phyloP scores from a whole-genome alignment of 1,140 invertebrate species.

The Drosophila ohnishii region DNA sequence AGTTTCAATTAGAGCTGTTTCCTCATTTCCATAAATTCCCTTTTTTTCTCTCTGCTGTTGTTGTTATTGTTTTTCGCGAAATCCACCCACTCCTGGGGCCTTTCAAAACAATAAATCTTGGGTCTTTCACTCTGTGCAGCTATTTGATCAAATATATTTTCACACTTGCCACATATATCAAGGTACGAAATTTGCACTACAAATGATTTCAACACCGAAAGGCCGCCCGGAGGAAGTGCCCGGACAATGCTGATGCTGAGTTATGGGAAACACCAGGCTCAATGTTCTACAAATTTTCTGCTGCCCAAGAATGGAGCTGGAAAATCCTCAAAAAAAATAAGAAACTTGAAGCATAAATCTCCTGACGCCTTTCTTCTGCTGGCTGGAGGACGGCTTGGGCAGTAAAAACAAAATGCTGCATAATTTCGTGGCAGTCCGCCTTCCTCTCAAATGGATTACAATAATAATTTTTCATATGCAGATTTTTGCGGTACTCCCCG shows the following conservation, averaged over 20 bases:
- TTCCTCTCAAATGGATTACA: conserved; percentile 77
- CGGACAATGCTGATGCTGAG: conserved; percentile 69
- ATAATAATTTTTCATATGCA: conserved; percentile 82
- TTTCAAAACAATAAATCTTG: conserved; percentile 69
- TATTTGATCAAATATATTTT: conserved; percentile 81
- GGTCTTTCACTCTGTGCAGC: conserved; percentile 49
- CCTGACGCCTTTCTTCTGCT: conserved; percentile 75
- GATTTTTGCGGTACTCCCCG: conserved; percentile 59
- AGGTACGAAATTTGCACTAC: conserved; percentile 80
- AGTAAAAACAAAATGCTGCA: conserved; percentile 77
- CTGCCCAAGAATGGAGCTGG: conserved; percentile 57
- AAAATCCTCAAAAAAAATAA: conserved; percentile 62
- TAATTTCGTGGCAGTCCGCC: conserved; percentile 68
- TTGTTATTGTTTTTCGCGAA: conserved; percentile 2
- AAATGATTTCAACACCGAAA: conserved; percentile 81
- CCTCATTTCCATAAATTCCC: conserved; percentile 43
- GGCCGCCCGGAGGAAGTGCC: conserved; percentile 58
- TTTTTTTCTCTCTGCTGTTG: background rate
- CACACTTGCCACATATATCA: conserved; percentile 82
- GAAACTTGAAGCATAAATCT: conserved; percentile 72
- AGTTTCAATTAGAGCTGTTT: conserved; percentile 43
- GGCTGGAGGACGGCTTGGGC: conserved; percentile 45
- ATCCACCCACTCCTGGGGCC: conserved; percentile 39
- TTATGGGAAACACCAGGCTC: conserved; percentile 76
- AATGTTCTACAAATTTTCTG: conserved; percentile 75